phyloP scores from a whole-genome alignment of 2,888 invertebrate genomes.

The Venusia cambrica region DNA sequence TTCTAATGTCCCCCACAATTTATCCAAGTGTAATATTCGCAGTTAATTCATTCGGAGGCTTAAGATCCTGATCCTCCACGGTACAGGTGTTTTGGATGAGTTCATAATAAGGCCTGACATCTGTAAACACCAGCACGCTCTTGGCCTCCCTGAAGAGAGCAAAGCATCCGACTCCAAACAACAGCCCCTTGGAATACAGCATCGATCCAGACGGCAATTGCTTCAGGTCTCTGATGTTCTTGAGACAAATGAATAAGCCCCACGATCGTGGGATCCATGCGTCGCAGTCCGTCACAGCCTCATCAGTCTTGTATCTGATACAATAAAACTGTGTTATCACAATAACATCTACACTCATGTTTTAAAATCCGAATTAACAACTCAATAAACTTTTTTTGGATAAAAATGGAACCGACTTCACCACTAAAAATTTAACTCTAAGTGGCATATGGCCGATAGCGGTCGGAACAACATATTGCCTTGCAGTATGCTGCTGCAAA shows the following conservation, averaged over 20 bases:
- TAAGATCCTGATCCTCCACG: neutral
- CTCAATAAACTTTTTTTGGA: too few species aligned
- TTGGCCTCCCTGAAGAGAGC: constrained; percentile 10
- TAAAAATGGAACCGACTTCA: too few species aligned
- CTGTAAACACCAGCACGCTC: constrained; percentile 19
- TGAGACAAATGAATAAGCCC: constrained; percentile 20
- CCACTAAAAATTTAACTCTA: too few species aligned
- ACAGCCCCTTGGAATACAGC: constrained; percentile 5
- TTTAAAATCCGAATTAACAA: too few species aligned
- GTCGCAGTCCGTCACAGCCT: constrained; percentile 13
- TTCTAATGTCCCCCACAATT: too few species aligned
- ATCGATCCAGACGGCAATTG: constrained; percentile 12
- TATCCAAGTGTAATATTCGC: too few species aligned
- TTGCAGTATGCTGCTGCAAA: too few species aligned
- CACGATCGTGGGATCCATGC: constrained; percentile 19
- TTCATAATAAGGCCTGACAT: constrained; percentile 10
- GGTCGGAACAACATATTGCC: too few species aligned
- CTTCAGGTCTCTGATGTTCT: constrained; percentile 8
- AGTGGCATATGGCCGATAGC: too few species aligned
- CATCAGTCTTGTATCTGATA: constrained; percentile 2
- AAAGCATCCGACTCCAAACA: constrained; percentile 18
- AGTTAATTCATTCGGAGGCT: too few species aligned
- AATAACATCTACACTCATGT: too few species aligned
- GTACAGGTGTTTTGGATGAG: constrained; percentile 11
- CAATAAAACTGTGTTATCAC: too few species aligned